These are phyloP conservation scores for Drosophila malerkotliana DNA, from an alignment of 1,140 invertebrate species.

Conservation along the genomic window DNA sequence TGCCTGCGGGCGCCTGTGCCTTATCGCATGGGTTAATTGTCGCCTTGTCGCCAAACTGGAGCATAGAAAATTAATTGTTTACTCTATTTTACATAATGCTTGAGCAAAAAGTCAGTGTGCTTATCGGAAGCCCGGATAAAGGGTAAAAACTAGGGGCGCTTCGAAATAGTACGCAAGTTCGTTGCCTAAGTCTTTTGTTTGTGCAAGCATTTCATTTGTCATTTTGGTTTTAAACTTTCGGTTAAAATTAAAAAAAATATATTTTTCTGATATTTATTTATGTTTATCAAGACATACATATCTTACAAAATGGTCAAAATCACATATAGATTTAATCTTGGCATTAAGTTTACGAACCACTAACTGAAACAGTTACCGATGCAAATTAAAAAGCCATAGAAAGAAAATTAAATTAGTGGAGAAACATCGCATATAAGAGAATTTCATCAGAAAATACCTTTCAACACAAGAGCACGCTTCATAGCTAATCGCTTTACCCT, in stretches of 20 bases:
- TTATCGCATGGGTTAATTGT: slow-evolving; percentile 65
- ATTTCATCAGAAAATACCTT: slow-evolving; percentile 42
- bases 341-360: slow-evolving; percentile 36
- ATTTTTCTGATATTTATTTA: neutral
- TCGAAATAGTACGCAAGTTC: slow-evolving; percentile 27
- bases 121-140: slow-evolving; percentile 17
- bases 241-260: neutral
- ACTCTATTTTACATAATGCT: slow-evolving; percentile 81
- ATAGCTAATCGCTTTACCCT: slow-evolving; percentile 32
- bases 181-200: slow-evolving; percentile 72
- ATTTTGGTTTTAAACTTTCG: neutral
- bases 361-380: slow-evolving; percentile 44
- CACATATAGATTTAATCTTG: slow-evolving; percentile 9
- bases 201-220: neutral
- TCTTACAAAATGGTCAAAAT: neutral
- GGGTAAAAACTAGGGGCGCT: slow-evolving; percentile 13
- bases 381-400: slow-evolving; percentile 37
- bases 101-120: slow-evolving; percentile 4
- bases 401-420: slow-evolving; percentile 38
- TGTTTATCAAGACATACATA: neutral
- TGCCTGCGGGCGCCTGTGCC: slow-evolving; percentile 53
- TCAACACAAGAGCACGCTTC: slow-evolving; percentile 41
- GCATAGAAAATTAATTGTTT: slow-evolving; percentile 83
- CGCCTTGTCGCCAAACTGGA: slow-evolving; percentile 68
- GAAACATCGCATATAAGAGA: slow-evolving; percentile 9